Percentiles rank a stretch among this genome's conserved stretches.
Conservation (phyloP, 2,113 vertebrate species). For the Perccottus glenii region DNA sequence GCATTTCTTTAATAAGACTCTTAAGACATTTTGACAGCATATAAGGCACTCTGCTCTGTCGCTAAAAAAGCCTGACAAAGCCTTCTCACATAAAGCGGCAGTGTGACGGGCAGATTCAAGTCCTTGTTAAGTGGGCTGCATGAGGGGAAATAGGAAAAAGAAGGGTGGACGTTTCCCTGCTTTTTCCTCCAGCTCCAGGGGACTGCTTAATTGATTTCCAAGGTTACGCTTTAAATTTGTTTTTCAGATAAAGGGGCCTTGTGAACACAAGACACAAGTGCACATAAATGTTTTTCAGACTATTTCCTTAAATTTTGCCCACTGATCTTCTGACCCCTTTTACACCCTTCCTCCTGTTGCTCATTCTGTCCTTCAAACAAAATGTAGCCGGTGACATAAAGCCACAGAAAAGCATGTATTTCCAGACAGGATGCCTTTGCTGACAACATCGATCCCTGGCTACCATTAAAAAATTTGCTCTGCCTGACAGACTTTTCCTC, state of each 20-base stretch:
- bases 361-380: constrained; percentile 52
- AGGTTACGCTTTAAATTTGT: constrained; percentile 80
- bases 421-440: constrained; percentile 78
- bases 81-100: constrained; percentile 40
- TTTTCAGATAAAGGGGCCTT: constrained; percentile 69
- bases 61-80: constrained; percentile 66
- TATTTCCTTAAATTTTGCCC: constrained; percentile 57
- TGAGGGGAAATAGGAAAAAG: constrained; percentile 16
- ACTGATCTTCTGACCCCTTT: constrained; percentile 38
- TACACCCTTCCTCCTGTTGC: constrained; percentile 2
- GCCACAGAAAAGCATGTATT: constrained; percentile 60
- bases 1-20: constrained; percentile 82
- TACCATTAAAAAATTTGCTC: constrained; percentile 82
- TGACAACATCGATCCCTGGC: constrained; percentile 81
- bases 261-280: constrained; percentile 35
- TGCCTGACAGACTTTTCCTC: constrained; percentile 78
- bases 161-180: constrained; percentile 44
- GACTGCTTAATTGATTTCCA: constrained; percentile 82
- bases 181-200: constrained; percentile 52
- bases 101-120: constrained; percentile 64
- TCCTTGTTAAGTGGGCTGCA: constrained; percentile 53
- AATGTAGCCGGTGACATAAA: constrained; percentile 50
- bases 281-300: constrained; percentile 69
- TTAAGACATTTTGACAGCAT: constrained; percentile 81
- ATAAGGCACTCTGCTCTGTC: constrained; percentile 63